Evolutionary conservation across 2,113 vertebrate species (phyloP).

Genomic region (Riparia riparia): DNA sequence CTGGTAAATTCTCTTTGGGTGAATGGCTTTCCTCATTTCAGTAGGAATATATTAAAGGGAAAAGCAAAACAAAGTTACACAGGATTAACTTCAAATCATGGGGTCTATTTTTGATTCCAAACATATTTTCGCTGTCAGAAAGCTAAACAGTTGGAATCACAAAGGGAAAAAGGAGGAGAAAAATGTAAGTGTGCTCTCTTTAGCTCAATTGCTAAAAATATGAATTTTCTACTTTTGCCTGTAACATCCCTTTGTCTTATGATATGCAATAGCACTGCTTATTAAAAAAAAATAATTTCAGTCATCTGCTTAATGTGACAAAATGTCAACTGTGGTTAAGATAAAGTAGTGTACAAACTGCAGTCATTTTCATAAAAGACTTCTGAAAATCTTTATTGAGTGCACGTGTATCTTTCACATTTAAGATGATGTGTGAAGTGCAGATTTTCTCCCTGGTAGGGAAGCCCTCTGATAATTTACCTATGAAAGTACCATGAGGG

Average conservation of each 20-base stretch:
- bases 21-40: background rate
- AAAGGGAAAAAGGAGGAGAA: background rate
- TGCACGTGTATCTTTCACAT: background rate
- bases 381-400: background rate
- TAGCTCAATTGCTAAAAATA: background rate
- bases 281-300: background rate
- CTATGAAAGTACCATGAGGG: background rate
- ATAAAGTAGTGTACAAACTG: background rate
- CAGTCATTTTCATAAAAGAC: background rate
- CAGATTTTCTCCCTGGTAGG: background rate
- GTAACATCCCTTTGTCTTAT: background rate
- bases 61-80: background rate
- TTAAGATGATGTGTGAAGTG: background rate
- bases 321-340: background rate
- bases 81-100: background rate
- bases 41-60: background rate
- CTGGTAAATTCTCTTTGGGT: background rate
- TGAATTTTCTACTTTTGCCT: background rate
- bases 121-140: background rate
- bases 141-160: background rate
- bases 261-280: background rate
- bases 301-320: background rate
- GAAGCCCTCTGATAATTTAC: background rate
- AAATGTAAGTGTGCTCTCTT: background rate
- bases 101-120: conserved; percentile 34